Base-by-base conservation (phyloP, 1,140 invertebrate genomes). In the Charaxes varanes region DNA sequence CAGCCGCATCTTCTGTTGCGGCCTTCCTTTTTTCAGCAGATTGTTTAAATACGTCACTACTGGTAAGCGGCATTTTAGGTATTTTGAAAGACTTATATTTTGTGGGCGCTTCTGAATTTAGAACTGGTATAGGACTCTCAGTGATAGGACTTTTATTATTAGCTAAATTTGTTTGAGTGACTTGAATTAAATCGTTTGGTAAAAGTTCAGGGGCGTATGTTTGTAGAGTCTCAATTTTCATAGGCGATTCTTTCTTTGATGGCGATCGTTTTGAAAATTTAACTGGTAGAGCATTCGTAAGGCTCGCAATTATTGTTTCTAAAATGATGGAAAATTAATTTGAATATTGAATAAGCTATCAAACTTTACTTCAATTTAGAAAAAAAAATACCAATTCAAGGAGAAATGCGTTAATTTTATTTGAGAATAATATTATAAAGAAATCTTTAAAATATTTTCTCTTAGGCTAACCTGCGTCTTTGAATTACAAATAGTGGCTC, bases 61-160 rank as follows among this genome's bases (percentile, higher is more conserved):
- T 69, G 3, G 68, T 46, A 16, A 81, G 11, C 2, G 77, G 73
- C 77, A 78, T 81, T 64, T 69, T 76, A 6, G 69, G 76, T 17
- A 78, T 65, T 56, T 65, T 73, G 24, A 65, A 76, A 5, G 43
- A 6, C 30, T 21, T 40, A 17, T 11, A 15, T 1, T 31, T 53
- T 10, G 18, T 50, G 8, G 19, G 21, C 8, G 8, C 16, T 18
- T 53, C 31, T 40, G 42, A 27, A 6, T 18, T 27, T 10, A 33
- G 1, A n/a, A 21, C 14, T n/a, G 28, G 35, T 4, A 11, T 3
- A 4, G 52, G 55, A n/a, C n/a, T n/a, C 7, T 21, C 16, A 14
- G 8, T 26, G 15, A 8, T 19, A 43, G 30, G 6, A 14, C 35
- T 30, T 24, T 21, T 15, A 8, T 43, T 26, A n/a, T 55, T 44